Conservation (phyloP, 2,888 invertebrate species). For the Ennomos erosarius region DNA sequence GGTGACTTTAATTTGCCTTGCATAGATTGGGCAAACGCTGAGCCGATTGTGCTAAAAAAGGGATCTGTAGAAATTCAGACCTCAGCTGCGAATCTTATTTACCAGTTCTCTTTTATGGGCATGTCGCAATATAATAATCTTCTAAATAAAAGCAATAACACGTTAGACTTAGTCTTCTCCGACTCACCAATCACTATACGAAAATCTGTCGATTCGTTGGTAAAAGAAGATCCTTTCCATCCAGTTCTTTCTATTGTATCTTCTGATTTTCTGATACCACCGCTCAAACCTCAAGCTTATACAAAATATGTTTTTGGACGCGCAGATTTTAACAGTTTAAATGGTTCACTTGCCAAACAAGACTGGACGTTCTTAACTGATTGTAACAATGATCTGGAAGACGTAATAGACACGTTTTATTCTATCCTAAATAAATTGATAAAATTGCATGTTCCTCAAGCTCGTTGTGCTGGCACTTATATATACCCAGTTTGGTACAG, state of each 20-base stretch:
- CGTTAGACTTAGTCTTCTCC: conserved; percentile 11
- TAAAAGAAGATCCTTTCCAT: background rate
- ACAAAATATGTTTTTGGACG: background rate
- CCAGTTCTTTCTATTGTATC: background rate
- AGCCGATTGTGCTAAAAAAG: conserved; percentile 2
- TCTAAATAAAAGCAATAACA: conserved; percentile 4
- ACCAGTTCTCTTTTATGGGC: background rate
- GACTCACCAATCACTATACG: background rate
- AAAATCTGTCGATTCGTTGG: background rate
- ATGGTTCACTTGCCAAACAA: background rate
- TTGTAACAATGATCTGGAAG: too few species aligned
- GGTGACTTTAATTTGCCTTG: conserved; percentile 19
- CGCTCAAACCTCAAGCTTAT: background rate
- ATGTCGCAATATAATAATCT: conserved; percentile 2
- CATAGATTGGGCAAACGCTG: too few species aligned
- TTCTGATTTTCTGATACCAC: background rate
- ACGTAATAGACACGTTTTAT: background rate
- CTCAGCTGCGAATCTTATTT: conserved; percentile 5
- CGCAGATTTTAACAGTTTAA: background rate
- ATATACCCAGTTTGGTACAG: conserved; percentile 13
- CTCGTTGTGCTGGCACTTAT: background rate
- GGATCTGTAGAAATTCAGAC: conserved; percentile 9
- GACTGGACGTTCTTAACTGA: background rate
- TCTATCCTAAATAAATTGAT: background rate
- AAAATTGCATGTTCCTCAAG: background rate